Evolutionary conservation across 2,888 invertebrate genomes (phyloP).

Genomic region (Microlaimidae sp.): DNA sequence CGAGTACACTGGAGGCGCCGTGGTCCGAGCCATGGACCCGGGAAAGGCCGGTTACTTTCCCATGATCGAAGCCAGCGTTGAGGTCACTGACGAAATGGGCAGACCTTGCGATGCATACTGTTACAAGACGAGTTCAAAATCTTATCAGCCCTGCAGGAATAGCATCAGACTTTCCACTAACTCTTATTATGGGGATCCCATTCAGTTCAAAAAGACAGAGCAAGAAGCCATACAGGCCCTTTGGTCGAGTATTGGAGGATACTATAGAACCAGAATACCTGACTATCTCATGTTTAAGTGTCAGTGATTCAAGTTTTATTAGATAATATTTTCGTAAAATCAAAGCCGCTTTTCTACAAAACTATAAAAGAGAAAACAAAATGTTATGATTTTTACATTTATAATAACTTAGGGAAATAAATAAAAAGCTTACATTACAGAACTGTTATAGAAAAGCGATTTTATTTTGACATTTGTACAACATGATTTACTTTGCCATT

Average conservation of each 20-base stretch:
- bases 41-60: constrained; percentile 11
- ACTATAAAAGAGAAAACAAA: too few species aligned
- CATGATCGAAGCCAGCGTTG: constrained; percentile 8
- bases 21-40: constrained; percentile 12
- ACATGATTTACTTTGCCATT: too few species aligned
- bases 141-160: constrained; percentile 4
- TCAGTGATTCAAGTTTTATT: too few species aligned
- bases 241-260: constrained; percentile 10
- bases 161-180: constrained; percentile 11
- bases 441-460: too few species aligned
- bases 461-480: too few species aligned
- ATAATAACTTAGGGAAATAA: too few species aligned
- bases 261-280: constrained; percentile 1
- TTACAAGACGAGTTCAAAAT: constrained; percentile 4
- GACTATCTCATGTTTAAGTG: constrained; percentile 14
- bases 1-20: constrained; percentile 5
- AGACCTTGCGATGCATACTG: constrained; percentile 9
- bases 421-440: too few species aligned
- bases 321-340: too few species aligned
- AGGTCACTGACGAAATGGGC: constrained; percentile 7
- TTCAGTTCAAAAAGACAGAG: background rate
- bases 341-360: too few species aligned
- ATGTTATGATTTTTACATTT: too few species aligned
- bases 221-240: constrained; percentile 4
- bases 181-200: constrained; percentile 11